Base-by-base conservation (phyloP, 2,797 vertebrate genomes). In the Diplodus sargus region DNA sequence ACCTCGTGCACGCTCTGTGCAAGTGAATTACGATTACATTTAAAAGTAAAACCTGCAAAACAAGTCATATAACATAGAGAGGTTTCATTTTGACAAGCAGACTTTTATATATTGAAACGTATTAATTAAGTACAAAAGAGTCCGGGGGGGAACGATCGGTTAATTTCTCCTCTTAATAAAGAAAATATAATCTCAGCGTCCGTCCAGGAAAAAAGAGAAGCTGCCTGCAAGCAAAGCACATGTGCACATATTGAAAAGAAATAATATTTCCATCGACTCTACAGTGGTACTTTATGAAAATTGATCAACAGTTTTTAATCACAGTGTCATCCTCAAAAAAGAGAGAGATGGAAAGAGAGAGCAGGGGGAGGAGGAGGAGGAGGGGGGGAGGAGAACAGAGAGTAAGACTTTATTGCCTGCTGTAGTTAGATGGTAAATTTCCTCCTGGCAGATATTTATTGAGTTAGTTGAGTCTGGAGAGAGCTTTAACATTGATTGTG, bases 401-500 rank as follows among this genome's bases (percentile, higher is more conserved):
- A 90, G 89, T 42, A 82, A 81, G 88, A 89, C 90, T 94, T 95
- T 95, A 94, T 94, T 93, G 94, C 93, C 91, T 86, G 90, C 91
- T 87, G 93, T 92, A 94, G 93, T 93, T 91, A 93, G 94, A 95
- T 95, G 94, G 94, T 95, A 95, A 94, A 95, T 94, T 94, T 94
- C 92, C 92, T 93, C 86, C 87, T 90, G 91, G 94, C 93, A 94
- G 94, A 94, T 95, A 94, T 95, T 94, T 95, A 96, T 95, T 93
- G 95, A 95, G 94, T 95, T 93, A 94, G 94, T 95, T 85, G 83
- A 91, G 93, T 94, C 94, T 93, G 86, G 92, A 90, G 94, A 95
- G 95, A 95, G 93, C 92, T 93, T 92, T 94, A 93, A 94, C 92
- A 95, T 95, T 95, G 95, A 95, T 95, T 94, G 94, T 94, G 94